Evolutionary conservation across 2,888 invertebrate species (phyloP).

Genomic region (Zootermopsis nevadensis): DNA sequence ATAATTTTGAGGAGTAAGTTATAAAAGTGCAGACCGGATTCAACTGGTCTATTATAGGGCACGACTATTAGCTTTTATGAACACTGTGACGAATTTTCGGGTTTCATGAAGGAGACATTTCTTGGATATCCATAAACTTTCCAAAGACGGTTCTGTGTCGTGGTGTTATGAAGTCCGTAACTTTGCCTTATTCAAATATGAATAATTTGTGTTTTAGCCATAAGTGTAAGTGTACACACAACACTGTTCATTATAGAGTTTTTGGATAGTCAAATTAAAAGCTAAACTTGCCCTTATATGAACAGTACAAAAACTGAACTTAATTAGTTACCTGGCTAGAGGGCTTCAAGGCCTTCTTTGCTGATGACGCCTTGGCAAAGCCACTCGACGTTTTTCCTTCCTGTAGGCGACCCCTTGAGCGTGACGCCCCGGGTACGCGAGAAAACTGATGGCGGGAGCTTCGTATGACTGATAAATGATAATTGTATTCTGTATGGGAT

Average conservation of each 20-base stretch:
- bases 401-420: background rate
- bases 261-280: background rate
- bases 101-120: no score
- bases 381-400: background rate
- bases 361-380: slow-evolving; percentile 18
- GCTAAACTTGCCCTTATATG: background rate
- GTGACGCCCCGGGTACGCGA: slow-evolving; percentile 3
- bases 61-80: no score
- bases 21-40: background rate
- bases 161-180: no score
- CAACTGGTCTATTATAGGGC: no score
- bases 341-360: background rate
- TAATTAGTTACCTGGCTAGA: background rate
- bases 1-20: background rate
- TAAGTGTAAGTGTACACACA: no score
- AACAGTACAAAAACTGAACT: background rate
- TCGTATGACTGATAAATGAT: slow-evolving; percentile 23
- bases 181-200: no score
- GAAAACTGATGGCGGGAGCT: slow-evolving; percentile 7
- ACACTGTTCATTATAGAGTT: no score
- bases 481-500: slow-evolving; percentile 33
- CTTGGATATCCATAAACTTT: no score
- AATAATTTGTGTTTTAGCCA: no score
- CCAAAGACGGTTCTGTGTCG: no score
- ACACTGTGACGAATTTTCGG: no score